These are phyloP conservation scores for Diorhabda carinulata DNA, from an alignment of 1,140 invertebrate species.

Conservation along the genomic window DNA sequence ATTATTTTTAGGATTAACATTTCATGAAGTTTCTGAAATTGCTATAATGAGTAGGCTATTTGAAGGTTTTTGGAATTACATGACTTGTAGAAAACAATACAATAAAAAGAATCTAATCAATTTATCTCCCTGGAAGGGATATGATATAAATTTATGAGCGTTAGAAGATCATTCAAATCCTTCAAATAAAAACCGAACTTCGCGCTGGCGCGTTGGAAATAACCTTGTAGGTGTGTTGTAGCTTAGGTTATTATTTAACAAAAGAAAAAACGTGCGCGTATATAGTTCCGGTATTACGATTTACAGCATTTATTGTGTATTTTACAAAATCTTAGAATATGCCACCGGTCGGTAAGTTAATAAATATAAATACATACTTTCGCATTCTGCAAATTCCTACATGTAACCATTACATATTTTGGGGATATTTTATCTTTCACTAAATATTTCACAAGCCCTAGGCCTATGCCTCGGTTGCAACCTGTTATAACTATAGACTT, in stretches of 20 bases:
- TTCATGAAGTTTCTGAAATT: neutral
- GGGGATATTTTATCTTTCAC: slow-evolving; percentile 51
- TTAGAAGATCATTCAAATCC: neutral
- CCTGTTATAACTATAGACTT: slow-evolving; percentile 82
- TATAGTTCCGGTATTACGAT: too few relatives aligned
- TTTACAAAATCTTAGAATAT: slow-evolving; percentile 39
- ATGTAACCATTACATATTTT: slow-evolving; percentile 68
- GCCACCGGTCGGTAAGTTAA: slow-evolving; percentile 53
- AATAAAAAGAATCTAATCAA: slow-evolving; percentile 5
- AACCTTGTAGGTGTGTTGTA: neutral
- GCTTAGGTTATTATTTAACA: neutral
- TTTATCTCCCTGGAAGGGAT: slow-evolving; percentile 7
- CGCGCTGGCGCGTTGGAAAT: slow-evolving; percentile 6
- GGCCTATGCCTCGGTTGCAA: slow-evolving; percentile 80
- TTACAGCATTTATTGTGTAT: too few relatives aligned
- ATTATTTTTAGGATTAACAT: neutral
- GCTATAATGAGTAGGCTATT: neutral
- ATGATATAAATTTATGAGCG: slow-evolving; percentile 9
- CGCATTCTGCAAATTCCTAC: slow-evolving; percentile 62
- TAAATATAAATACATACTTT: slow-evolving; percentile 51
- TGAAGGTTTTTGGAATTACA: neutral
- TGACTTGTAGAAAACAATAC: slow-evolving; percentile 4
- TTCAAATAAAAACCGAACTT: slow-evolving; percentile 9
- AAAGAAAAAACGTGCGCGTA: neutral
- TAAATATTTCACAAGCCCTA: slow-evolving; percentile 75